Base-by-base conservation (phyloP, 1,140 invertebrate species). In the Antheraea mylitta region DNA sequence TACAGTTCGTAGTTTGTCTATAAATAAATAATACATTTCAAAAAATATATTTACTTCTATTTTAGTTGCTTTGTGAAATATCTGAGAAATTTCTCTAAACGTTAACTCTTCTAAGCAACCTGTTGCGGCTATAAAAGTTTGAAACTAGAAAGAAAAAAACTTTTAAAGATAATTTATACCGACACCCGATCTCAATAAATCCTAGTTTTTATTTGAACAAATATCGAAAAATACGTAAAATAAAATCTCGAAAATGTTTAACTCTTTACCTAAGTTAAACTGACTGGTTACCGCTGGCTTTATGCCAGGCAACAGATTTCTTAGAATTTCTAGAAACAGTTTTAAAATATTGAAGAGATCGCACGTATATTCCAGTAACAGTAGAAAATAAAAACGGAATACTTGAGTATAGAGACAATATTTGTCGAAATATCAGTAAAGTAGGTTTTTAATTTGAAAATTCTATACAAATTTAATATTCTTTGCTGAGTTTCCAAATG, bases 301-400 rank as follows among this genome's bases (percentile, higher is more conserved):
- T 48, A 59, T 37, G 71, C 71, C 71, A 73, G 68, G 64, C 66
- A 62, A 58, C 65, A 69, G 71, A 69, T 67, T 73, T 67, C 68
- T 48, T 63, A 58, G 53, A 73, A 48, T 73, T 48, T 65, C 36
- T 53, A 53, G 59, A 58, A 64, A 53, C 67, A 45, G 64, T 65
- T 45, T 62, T 68, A 59, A 67, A 69, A 73, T 65, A 61, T 64
- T 58, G 68, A 67, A 73, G 64, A 42, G 64, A 69, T 38, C 65
- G 67, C 22, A 66, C 64, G 45, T 18, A 73, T 61, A 63, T 68
- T 67, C 36, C 11, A 58, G n/a, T 48, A 64, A 48, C 58, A 19
- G 62, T 45, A 42, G 48, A 61, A 65, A 68, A 53, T 72, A 72
- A 68, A 71, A 72, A 68, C 67, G 58, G 18, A 37, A 13, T 63